Evolutionary conservation across 1,140 invertebrate species (phyloP).

Genomic region (Batillaria attramentaria): DNA sequence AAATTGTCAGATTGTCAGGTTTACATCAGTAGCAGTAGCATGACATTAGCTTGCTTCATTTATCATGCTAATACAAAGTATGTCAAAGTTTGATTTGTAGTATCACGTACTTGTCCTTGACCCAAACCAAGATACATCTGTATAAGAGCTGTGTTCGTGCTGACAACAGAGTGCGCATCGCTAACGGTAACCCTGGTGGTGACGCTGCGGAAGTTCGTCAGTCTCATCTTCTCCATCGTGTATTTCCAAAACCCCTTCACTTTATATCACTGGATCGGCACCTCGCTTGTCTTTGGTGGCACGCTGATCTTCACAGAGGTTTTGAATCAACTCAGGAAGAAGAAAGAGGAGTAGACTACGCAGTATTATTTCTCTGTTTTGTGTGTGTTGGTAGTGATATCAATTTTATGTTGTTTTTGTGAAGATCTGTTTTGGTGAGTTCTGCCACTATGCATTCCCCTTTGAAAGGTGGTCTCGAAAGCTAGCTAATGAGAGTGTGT

Average conservation of each 20-base stretch:
- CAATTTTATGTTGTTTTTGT: neutral
- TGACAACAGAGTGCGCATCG: constrained; percentile 94
- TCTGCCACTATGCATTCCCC: neutral
- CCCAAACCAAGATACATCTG: constrained; percentile 87
- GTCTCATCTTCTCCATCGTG: constrained; percentile 93
- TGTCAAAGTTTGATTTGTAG: too few relatives aligned
- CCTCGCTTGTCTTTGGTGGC: constrained; percentile 90
- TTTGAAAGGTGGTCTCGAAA: too few relatives aligned
- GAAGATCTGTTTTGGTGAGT: neutral
- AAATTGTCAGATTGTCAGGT: too few relatives aligned
- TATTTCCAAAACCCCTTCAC: constrained; percentile 98
- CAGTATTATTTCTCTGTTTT: neutral
- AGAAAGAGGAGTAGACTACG: constrained; percentile 18
- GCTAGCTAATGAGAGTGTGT: too few relatives aligned
- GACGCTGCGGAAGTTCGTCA: constrained; percentile 95
- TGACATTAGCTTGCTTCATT: too few relatives aligned
- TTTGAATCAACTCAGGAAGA: constrained; percentile 26
- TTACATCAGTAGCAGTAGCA: too few relatives aligned
- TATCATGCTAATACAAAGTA: too few relatives aligned
- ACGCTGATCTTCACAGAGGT: constrained; percentile 88
- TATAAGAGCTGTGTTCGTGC: constrained; percentile 93
- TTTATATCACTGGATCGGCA: constrained; percentile 92
- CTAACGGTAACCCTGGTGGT: constrained; percentile 96
- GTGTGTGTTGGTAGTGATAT: neutral
- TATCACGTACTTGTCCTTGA: too few relatives aligned